These are phyloP conservation scores for Heliconius melpomene DNA, from an alignment of 1,140 invertebrate genomes.

Conservation along the genomic window DNA sequence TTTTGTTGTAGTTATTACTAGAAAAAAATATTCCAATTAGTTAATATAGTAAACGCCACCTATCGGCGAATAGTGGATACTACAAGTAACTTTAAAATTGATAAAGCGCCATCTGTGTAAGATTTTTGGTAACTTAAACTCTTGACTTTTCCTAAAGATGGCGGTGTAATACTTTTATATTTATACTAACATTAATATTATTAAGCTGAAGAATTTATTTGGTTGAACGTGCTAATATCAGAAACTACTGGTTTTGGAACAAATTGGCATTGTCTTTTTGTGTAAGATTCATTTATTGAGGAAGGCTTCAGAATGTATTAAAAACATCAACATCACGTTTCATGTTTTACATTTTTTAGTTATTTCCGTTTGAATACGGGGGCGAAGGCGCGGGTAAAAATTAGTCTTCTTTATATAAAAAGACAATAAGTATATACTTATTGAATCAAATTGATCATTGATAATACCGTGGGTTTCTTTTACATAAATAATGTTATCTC, in stretches of 20 bases:
- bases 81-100: background rate
- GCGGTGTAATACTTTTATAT: background rate
- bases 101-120: background rate
- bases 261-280: background rate
- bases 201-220: background rate
- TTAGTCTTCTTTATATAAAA: background rate
- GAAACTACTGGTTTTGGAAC: background rate
- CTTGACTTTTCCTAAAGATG: background rate
- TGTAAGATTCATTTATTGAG: too few species aligned
- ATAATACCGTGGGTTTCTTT: too few species aligned
- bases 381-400: background rate
- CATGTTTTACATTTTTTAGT: background rate
- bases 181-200: background rate
- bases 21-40: background rate
- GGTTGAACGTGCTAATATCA: background rate
- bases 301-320: too few species aligned
- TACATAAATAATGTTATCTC: too few species aligned
- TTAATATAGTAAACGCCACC: background rate
- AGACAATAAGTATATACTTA: background rate
- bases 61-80: background rate
- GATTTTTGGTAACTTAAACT: background rate
- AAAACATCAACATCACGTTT: too few species aligned
- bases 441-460: background rate
- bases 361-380: background rate
- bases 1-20: background rate